Conservation (phyloP, 1,140 invertebrate species). For the Trachelipus rathkii region DNA sequence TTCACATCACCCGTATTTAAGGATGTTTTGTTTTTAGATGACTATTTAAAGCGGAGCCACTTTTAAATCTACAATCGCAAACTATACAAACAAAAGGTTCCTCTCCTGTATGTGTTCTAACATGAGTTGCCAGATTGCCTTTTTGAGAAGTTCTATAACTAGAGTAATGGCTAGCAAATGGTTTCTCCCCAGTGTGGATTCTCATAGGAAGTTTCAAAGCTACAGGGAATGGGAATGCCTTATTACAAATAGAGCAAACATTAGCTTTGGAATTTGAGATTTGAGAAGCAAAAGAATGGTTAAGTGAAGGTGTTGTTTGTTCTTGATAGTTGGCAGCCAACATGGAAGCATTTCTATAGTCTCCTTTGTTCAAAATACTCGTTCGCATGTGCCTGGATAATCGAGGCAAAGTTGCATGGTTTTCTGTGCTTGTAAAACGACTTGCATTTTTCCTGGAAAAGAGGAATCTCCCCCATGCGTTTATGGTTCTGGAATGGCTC, state of each 20-base stretch:
- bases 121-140: constrained; percentile 24
- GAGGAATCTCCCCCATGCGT: no score
- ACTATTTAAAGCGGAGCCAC: not conserved
- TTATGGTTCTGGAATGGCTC: no score
- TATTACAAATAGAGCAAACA: constrained; percentile 18
- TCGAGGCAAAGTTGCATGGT: no score
- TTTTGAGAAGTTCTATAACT: constrained; percentile 18
- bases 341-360: no score
- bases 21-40: not conserved
- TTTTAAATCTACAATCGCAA: constrained; percentile 16
- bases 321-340: no score
- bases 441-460: no score
- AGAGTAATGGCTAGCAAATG: constrained; percentile 24
- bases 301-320: no score
- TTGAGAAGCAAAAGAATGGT: not conserved
- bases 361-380: no score
- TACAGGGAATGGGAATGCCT: constrained; percentile 10
- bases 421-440: no score
- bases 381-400: no score
- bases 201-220: constrained; percentile 18
- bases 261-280: not conserved
- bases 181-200: constrained; percentile 27
- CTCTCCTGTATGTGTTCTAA: constrained; percentile 77
- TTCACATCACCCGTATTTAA: not conserved
- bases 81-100: constrained; percentile 19